Conservation (phyloP, 2,888 invertebrate genomes). For the Mythimna ferrago region DNA sequence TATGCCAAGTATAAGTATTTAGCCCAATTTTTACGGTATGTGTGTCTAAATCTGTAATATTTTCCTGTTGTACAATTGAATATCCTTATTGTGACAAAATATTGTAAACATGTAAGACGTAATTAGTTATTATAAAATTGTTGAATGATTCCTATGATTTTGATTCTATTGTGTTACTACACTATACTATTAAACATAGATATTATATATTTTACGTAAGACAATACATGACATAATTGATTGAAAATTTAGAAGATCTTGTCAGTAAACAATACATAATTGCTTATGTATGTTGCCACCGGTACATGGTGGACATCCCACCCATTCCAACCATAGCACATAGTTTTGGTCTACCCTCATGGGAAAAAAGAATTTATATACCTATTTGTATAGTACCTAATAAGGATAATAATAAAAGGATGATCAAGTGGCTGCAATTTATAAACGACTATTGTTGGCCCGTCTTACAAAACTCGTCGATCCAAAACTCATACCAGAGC, state of each 20-base stretch:
- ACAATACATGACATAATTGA: background rate
- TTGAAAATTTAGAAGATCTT: background rate
- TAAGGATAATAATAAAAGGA: background rate
- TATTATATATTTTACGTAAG: background rate
- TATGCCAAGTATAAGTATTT: background rate
- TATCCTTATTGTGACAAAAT: conserved; percentile 6
- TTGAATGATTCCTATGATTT: background rate
- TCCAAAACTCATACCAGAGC: too few species aligned
- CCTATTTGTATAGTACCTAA: too few species aligned
- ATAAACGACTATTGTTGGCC: background rate
- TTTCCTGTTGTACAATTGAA: background rate
- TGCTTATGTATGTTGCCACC: too few species aligned
- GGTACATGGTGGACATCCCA: too few species aligned
- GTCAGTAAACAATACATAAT: background rate
- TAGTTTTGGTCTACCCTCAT: background rate
- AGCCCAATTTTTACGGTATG: background rate
- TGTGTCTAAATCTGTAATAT: background rate
- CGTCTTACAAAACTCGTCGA: too few species aligned
- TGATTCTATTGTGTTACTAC: background rate
- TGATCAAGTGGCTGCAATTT: background rate
- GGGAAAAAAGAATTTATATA: too few species aligned
- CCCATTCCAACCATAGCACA: background rate
- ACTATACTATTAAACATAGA: too few species aligned
- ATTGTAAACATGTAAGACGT: background rate
- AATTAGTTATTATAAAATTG: background rate